A percentile compares a stretch with the other conserved stretches of the same genome.
Conservation (phyloP, 2,797 vertebrate species). For the Eulemur coronatus region DNA sequence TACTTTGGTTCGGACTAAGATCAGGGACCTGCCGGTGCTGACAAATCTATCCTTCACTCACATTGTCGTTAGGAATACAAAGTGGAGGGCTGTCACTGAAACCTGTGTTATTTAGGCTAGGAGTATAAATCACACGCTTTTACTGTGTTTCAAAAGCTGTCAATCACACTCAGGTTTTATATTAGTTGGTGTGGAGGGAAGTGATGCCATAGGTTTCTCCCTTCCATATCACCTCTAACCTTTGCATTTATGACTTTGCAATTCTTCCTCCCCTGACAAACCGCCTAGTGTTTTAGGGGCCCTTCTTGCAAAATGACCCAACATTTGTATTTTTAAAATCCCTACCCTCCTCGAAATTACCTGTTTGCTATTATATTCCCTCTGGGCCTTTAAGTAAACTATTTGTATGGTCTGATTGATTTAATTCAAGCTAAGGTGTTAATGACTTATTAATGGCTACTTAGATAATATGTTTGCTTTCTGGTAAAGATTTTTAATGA, state of each 20-base stretch:
- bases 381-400: slow-evolving; percentile 32
- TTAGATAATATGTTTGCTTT: slow-evolving; percentile 59
- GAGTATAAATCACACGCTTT: neutral
- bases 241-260: neutral
- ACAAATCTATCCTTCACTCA: neutral
- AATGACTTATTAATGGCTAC: slow-evolving; percentile 61
- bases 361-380: slow-evolving; percentile 19
- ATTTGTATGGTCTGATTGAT: slow-evolving; percentile 40
- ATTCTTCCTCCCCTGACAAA: neutral
- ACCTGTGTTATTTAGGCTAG: neutral
- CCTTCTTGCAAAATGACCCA: slow-evolving; percentile 6
- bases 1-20: neutral
- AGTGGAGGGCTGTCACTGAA: neutral
- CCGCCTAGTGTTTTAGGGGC: neutral
- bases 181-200: slow-evolving; percentile 4
- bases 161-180: neutral
- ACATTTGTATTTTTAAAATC: neutral
- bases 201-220: neutral
- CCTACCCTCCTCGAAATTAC: neutral
- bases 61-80: neutral
- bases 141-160: neutral
- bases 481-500: slow-evolving; percentile 66
- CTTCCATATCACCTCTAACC: neutral
- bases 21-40: neutral
- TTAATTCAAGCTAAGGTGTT: slow-evolving; percentile 59